Percentiles rank a stretch among this genome's conserved stretches.
Conservation (phyloP, 2,797 vertebrate genomes). For the Alfaro cultratus region DNA sequence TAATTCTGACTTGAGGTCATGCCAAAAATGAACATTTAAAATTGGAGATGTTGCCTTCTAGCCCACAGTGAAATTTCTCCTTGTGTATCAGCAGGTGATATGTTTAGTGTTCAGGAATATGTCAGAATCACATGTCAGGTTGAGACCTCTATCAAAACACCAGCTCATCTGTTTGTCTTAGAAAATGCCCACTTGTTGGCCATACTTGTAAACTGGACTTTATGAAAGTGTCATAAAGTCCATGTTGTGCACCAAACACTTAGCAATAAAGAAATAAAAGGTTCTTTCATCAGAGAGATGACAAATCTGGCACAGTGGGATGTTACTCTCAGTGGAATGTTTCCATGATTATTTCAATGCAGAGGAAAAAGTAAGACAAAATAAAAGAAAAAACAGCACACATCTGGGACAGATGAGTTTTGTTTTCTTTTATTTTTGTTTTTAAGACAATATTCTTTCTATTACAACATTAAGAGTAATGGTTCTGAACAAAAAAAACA, state of each 20-base stretch:
- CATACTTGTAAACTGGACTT: conserved; percentile 44
- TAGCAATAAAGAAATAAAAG: conserved; percentile 66
- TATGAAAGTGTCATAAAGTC: conserved; percentile 64
- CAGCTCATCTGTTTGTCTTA: conserved; percentile 32
- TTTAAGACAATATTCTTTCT: conserved; percentile 45
- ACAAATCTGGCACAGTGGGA: conserved; percentile 63
- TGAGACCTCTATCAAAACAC: conserved; percentile 39
- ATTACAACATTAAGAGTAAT: conserved; percentile 23
- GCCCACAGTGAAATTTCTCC: conserved; percentile 20
- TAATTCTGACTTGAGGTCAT: conserved; percentile 69
- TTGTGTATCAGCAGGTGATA: background rate
- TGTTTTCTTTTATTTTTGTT: conserved; percentile 51
- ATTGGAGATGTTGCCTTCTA: conserved; percentile 30
- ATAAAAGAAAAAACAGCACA: conserved; percentile 20
- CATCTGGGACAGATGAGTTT: conserved; percentile 66
- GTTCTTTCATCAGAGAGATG: conserved; percentile 68
- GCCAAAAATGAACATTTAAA: conserved; percentile 64
- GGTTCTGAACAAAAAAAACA: background rate
- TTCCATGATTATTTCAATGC: conserved; percentile 69
- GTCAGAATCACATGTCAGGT: conserved; percentile 49
- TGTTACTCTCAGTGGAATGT: conserved; percentile 58
- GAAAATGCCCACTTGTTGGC: background rate
- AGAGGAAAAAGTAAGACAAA: conserved; percentile 31
- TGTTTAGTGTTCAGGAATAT: conserved; percentile 20
- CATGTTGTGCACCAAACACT: conserved; percentile 61